phyloP scores from a whole-genome alignment of 2,888 invertebrate genomes.

The Arctia plantaginis region DNA sequence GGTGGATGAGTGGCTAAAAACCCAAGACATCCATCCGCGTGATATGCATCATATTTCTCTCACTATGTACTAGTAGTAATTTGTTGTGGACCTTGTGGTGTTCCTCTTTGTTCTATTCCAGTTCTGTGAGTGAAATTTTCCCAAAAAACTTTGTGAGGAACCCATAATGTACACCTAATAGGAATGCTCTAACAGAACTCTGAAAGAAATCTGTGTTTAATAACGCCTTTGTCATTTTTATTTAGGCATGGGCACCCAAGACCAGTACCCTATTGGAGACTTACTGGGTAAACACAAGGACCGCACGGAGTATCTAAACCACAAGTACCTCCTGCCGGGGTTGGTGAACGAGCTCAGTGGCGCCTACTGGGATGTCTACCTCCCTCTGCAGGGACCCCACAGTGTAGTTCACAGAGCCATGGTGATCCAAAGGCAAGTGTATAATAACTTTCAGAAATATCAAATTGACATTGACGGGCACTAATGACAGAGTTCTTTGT shows the following conservation, averaged over 20 bases:
- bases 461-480: no score
- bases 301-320: conserved; percentile 89
- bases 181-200: background rate
- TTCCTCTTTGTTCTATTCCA: no score
- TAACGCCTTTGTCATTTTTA: conserved; percentile 1
- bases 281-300: conserved; percentile 94
- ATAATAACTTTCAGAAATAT: background rate
- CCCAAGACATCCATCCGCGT: no score
- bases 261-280: conserved; percentile 96
- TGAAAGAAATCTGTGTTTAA: background rate
- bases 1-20: no score
- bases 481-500: no score
- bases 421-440: conserved; percentile 89
- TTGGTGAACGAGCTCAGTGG: conserved; percentile 91
- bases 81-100: no score
- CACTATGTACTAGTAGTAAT: no score
- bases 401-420: conserved; percentile 94
- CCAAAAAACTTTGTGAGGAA: background rate
- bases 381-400: conserved; percentile 92
- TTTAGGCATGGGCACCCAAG: conserved; percentile 92
- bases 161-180: no score
- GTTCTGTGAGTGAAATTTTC: background rate
- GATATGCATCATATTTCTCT: no score
- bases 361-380: conserved; percentile 93
- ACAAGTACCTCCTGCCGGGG: conserved; percentile 89